Conservation (phyloP, 2,888 invertebrate species). For the Heliconius aoede region DNA sequence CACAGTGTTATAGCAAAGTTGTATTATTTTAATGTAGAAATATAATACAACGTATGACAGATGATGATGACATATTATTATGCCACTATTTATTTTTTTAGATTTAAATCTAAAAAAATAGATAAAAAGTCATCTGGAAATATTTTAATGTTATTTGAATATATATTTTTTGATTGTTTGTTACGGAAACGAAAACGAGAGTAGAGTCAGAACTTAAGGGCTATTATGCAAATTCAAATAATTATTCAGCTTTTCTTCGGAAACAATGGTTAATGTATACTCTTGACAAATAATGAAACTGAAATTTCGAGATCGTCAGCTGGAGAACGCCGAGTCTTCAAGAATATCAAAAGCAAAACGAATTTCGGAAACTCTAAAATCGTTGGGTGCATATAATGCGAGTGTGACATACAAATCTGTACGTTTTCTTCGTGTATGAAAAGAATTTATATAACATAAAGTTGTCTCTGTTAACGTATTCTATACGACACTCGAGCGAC, state of each 20-base stretch:
- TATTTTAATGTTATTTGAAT: not conserved
- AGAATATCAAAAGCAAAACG: conserved; percentile 4
- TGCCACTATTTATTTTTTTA: too few species aligned
- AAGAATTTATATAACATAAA: not conserved
- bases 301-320: conserved; percentile 17
- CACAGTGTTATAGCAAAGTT: not conserved
- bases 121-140: not conserved
- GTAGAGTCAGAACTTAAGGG: conserved; percentile 20
- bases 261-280: conserved; percentile 29
- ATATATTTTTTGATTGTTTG: conserved; percentile 3
- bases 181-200: conserved; percentile 11
- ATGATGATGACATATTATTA: too few species aligned
- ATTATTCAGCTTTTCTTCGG: conserved; percentile 20
- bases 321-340: conserved; percentile 2
- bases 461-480: not conserved
- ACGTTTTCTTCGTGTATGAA: not conserved
- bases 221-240: conserved; percentile 29
- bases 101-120: too few species aligned
- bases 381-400: conserved; percentile 10
- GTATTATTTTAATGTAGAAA: not conserved
- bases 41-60: too few species aligned
- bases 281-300: conserved; percentile 29
- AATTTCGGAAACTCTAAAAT: not conserved
- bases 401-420: not conserved
- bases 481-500: too few species aligned